Percentiles rank a stretch among this genome's conserved stretches.
Conservation (phyloP, 2,888 invertebrate species). For the Protonemura montana region DNA sequence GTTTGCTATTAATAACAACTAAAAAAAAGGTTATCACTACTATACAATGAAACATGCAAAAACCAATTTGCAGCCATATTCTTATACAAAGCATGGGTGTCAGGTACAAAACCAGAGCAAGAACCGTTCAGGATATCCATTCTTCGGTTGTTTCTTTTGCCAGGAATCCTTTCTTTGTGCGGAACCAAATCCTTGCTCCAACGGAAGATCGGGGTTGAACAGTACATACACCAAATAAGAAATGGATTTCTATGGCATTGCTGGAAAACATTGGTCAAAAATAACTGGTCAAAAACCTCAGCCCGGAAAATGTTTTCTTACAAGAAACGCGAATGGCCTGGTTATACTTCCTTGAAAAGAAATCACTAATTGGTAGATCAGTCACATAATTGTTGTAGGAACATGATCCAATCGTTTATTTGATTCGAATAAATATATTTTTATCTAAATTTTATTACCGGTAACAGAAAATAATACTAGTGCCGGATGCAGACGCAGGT, state of each 20-base stretch:
- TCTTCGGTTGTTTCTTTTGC: not conserved
- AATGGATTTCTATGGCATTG: not conserved
- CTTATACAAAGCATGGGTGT: conserved; percentile 5
- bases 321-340: not conserved
- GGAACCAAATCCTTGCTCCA: not conserved
- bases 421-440: not conserved
- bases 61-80: not conserved
- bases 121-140: not conserved
- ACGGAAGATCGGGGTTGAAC: not conserved
- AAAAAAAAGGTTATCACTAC: not conserved
- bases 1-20: not conserved
- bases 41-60: conserved; percentile 1
- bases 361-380: not conserved
- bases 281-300: not conserved
- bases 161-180: not conserved
- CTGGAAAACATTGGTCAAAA: not conserved
- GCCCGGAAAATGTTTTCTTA: not conserved
- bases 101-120: not conserved
- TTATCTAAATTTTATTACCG: not conserved
- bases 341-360: not conserved
- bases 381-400: conserved; percentile 7
- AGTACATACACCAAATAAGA: not conserved
- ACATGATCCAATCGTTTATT: not conserved
- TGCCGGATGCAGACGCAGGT: not conserved
- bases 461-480: conserved; percentile 12